A percentile compares a stretch with the other conserved stretches of the same genome.
These are phyloP conservation scores for Ceriagrion tenellum DNA, from an alignment of 2,888 invertebrate genomes.

Conservation along the genomic window DNA sequence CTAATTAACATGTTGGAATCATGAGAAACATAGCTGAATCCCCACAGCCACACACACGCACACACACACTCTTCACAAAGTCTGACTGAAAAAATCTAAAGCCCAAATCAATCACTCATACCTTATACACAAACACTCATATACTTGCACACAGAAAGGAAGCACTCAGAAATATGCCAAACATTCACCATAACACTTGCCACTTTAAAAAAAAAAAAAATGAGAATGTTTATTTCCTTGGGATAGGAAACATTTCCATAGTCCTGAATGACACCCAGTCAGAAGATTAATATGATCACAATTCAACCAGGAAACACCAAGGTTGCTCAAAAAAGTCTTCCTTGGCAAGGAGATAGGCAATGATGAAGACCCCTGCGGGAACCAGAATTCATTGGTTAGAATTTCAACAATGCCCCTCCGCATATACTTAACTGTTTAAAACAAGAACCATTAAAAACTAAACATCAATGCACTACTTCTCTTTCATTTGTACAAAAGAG, in stretches of 20 bases:
- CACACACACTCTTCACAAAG: not conserved
- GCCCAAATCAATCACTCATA: not conserved
- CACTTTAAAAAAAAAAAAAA: slow-evolving; percentile 36
- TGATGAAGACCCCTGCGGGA: slow-evolving; percentile 43
- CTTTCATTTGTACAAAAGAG: not conserved
- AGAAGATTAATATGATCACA: slow-evolving; percentile 52
- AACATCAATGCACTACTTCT: not conserved
- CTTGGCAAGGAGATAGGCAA: slow-evolving; percentile 57
- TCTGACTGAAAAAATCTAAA: not conserved
- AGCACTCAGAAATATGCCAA: slow-evolving; percentile 62
- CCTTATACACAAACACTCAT: slow-evolving; percentile 26
- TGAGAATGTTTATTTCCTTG: slow-evolving; percentile 1
- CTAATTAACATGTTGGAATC: not conserved
- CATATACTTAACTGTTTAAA: not conserved
- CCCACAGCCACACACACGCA: slow-evolving; percentile 8
- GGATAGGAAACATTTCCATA: slow-evolving; percentile 4
- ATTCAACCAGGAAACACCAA: slow-evolving; percentile 60
- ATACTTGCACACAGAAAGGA: slow-evolving; percentile 41
- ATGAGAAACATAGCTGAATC: not conserved
- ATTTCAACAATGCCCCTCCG: not conserved
- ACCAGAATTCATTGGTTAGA: not conserved
- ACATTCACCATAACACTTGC: slow-evolving; percentile 28
- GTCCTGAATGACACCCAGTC: slow-evolving; percentile 54
- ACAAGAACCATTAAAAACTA: not conserved
- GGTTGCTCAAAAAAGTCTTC: slow-evolving; percentile 17